Conservation (phyloP, 2,888 invertebrate genomes). For the Drosophila niveifrons region DNA sequence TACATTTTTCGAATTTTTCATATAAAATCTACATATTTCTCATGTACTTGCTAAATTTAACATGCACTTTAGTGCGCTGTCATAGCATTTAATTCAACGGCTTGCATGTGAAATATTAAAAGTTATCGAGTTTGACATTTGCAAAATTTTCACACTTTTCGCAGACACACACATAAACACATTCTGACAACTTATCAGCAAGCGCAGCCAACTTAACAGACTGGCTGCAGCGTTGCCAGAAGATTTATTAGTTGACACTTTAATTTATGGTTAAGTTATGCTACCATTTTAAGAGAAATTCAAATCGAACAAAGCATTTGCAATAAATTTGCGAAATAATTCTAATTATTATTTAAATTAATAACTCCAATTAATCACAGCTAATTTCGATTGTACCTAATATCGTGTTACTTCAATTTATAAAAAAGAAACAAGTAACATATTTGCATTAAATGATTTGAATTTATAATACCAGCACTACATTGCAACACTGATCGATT, state of each 20-base stretch:
- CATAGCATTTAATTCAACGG: background rate
- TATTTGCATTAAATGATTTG: background rate
- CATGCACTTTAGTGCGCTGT: background rate
- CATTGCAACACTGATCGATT: constrained; percentile 14
- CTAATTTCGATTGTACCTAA: background rate
- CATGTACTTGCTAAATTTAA: background rate
- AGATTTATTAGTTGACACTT: background rate
- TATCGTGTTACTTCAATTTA: too few relatives aligned
- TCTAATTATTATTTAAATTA: too few relatives aligned
- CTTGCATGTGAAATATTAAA: background rate
- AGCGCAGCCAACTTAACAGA: constrained; percentile 12
- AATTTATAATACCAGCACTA: background rate
- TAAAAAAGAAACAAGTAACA: background rate
- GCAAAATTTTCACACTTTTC: background rate
- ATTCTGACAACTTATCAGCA: background rate
- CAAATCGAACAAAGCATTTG: too few relatives aligned
- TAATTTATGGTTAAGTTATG: background rate
- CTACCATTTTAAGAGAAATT: too few relatives aligned
- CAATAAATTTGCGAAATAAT: too few relatives aligned
- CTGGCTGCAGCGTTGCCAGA: background rate
- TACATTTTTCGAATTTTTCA: background rate
- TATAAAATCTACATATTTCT: too few relatives aligned
- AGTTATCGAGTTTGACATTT: background rate
- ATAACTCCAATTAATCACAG: background rate
- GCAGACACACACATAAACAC: background rate